Conservation (phyloP, 2,888 invertebrate genomes). For the Entomobrya multifasciata region DNA sequence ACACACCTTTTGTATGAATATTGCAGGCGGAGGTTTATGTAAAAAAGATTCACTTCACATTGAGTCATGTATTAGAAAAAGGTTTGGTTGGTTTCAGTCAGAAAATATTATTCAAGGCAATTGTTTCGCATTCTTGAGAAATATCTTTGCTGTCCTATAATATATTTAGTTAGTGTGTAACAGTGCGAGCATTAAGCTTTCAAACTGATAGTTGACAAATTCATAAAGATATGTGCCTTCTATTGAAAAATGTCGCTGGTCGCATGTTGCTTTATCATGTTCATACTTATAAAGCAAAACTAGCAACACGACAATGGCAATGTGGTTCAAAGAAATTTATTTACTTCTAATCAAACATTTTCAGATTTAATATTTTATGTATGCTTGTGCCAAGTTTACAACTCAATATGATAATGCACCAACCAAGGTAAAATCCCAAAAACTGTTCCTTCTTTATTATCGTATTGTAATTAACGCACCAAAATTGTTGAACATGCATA, state of each 20-base stretch:
- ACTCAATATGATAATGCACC: no score
- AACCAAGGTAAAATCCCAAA: constrained; percentile 6
- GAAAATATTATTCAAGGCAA: no score
- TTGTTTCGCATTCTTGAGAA: not conserved
- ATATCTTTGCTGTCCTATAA: constrained; percentile 1
- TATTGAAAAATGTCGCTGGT: not conserved
- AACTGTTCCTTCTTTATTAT: constrained; percentile 26
- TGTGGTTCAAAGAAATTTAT: constrained; percentile 36
- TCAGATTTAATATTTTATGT: constrained; percentile 33
- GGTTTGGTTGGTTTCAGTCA: no score
- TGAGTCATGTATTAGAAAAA: no score
- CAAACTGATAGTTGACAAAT: constrained; percentile 67
- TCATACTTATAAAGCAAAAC: not conserved
- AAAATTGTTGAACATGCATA: constrained; percentile 25
- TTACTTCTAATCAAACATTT: no score
- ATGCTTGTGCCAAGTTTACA: no score
- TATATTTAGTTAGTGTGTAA: not conserved
- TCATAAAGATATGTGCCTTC: constrained; percentile 53
- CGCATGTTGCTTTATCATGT: not conserved
- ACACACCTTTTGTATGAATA: not conserved
- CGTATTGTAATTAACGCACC: constrained; percentile 52
- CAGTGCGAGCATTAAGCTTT: constrained; percentile 42
- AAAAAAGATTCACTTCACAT: no score
- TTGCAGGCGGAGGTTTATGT: not conserved
- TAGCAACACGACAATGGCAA: not conserved